phyloP scores from a whole-genome alignment of 1,140 invertebrate genomes.

The Drosophila orena region DNA sequence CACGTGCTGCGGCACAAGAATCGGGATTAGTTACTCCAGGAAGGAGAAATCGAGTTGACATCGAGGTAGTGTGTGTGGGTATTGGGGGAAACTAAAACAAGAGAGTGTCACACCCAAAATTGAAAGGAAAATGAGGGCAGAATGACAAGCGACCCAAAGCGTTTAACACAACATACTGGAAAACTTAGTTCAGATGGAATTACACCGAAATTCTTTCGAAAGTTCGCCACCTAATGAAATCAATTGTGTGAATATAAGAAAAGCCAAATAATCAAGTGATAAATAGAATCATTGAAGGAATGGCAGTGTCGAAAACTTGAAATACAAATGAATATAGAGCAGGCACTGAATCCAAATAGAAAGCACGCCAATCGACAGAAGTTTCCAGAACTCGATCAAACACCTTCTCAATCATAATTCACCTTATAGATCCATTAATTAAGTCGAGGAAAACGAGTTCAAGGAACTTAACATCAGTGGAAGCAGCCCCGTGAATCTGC shows the following conservation, averaged over 20 bases:
- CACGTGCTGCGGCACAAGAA: conserved; percentile 48
- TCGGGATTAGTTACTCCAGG: conserved; percentile 19
- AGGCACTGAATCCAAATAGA: not conserved
- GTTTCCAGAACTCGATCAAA: conserved; percentile 17
- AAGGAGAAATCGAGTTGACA: not conserved
- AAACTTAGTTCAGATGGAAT: too few species aligned
- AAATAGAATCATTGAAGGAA: not conserved
- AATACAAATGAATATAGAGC: not conserved
- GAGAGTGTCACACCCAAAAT: conserved; percentile 2
- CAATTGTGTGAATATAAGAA: too few species aligned
- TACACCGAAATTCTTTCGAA: too few species aligned
- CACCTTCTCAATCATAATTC: conserved; percentile 23
- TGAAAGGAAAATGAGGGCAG: not conserved
- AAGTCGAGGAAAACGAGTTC: conserved; percentile 40
- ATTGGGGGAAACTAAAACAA: conserved; percentile 19
- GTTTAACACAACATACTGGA: not conserved
- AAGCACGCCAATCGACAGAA: conserved; percentile 2
- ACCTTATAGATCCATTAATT: conserved; percentile 36
- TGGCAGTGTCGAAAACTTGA: not conserved
- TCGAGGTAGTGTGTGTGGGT: too few species aligned
- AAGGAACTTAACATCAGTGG: conserved; percentile 30
- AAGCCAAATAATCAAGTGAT: not conserved
- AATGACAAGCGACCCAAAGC: not conserved
- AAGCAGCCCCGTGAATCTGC: conserved; percentile 8
- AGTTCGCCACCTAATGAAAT: too few species aligned